These are phyloP conservation scores for Spea hammondii DNA, from an alignment of 2,797 vertebrate genomes.

Conservation along the genomic window DNA sequence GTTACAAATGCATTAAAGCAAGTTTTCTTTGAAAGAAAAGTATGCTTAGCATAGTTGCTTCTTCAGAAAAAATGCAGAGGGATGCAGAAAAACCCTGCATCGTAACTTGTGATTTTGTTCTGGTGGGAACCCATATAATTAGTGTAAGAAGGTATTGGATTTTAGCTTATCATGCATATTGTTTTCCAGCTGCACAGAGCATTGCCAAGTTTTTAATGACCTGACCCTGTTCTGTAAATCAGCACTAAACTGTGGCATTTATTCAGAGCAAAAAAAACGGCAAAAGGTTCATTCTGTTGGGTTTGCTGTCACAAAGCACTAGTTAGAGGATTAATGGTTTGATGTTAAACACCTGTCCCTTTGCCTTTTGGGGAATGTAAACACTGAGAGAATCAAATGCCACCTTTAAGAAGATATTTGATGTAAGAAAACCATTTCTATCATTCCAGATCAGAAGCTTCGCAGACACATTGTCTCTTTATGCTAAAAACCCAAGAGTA, in stretches of 20 bases:
- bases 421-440: slow-evolving; percentile 75
- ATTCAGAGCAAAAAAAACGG: slow-evolving; percentile 69
- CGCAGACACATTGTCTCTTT: slow-evolving; percentile 78
- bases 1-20: slow-evolving; percentile 36
- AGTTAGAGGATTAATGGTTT: slow-evolving; percentile 78
- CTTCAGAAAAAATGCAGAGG: slow-evolving; percentile 73
- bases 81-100: slow-evolving; percentile 75
- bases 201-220: slow-evolving; percentile 84
- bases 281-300: slow-evolving; percentile 80
- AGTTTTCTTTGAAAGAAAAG: slow-evolving; percentile 54
- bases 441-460: slow-evolving; percentile 74
- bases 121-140: slow-evolving; percentile 83
- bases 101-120: slow-evolving; percentile 79
- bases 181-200: slow-evolving; percentile 82
- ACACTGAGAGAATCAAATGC: slow-evolving; percentile 77
- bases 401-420: slow-evolving; percentile 77
- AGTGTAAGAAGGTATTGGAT: slow-evolving; percentile 82
- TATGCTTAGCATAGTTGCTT: slow-evolving; percentile 64
- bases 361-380: slow-evolving; percentile 77
- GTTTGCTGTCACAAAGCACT: slow-evolving; percentile 78
- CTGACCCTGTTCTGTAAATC: slow-evolving; percentile 84
- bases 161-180: slow-evolving; percentile 86
- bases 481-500: slow-evolving; percentile 77
- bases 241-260: slow-evolving; percentile 81
- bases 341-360: slow-evolving; percentile 82